Base-by-base conservation (phyloP, 2,797 vertebrate species). In the Meda fulgida region DNA sequence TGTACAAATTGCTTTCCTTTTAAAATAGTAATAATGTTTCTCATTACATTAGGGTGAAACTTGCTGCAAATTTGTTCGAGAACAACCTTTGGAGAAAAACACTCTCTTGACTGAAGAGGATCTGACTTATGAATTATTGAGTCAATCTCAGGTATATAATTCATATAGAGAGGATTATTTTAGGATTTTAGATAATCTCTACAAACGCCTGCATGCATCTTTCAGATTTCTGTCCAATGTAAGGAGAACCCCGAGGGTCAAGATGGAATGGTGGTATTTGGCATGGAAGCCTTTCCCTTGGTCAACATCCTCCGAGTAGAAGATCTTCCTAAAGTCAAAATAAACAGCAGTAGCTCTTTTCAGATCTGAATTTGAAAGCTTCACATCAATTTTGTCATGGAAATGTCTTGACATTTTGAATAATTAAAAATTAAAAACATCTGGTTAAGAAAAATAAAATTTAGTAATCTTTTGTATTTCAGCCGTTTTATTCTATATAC, bases 181-280 rank as follows among this genome's bases (percentile, higher is more conserved):
- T 40, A 53, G 9, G 14, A 80, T 43, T 26, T 58, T 43, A 2
- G 3, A 58, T 58, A 19, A 40, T 7, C 9, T 31, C 36, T 43
- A 43, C 36, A 78, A 60, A 78, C 63, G 55, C 19, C 18, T 81
- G 13, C 43, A 46, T 72, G 26, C 9, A 34, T 82, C 55, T 82
- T 82, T 82, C 38, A 73, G 69, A 72, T 82, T 82, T 34, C 80
- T 7, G 4, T 48, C 69, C 69, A 73, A 8, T 82, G 80, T 63
- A 7, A 60, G 19, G 80, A 82, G 2, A 82, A 73, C 26, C 40
- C 55, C 1, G 53, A 73, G 26, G 53, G 53, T 46, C 19, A 11
- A 63, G 53, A 48, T 1, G 80, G 80, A 63, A 19, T 73, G 0
- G 21, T 82, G 38, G 18, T 82, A 6, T n/a, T 34, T 63, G 80